These are phyloP conservation scores for Aphyosemion australe DNA, from an alignment of 2,113 vertebrate genomes.

Conservation along the genomic window DNA sequence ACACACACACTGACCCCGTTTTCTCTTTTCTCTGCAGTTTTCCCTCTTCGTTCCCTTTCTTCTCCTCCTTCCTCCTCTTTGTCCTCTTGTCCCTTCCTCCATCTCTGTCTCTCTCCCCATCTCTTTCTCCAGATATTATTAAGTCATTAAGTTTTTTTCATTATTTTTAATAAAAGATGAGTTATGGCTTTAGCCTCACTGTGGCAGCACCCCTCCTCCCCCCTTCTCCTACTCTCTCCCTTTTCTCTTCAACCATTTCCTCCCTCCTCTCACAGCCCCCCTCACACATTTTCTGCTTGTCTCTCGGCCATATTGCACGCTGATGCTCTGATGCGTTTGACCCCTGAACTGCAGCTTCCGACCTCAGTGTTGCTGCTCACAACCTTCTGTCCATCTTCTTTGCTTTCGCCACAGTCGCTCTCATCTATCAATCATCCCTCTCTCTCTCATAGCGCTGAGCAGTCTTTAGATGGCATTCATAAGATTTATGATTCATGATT, in stretches of 20 bases:
- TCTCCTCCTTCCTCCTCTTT: slow-evolving; percentile 31
- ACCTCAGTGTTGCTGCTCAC: slow-evolving; percentile 53
- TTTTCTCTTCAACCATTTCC: slow-evolving; percentile 36
- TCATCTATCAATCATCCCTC: slow-evolving; percentile 71
- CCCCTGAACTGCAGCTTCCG: slow-evolving; percentile 63
- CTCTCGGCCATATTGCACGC: slow-evolving; percentile 63
- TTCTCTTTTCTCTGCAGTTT: slow-evolving; percentile 28
- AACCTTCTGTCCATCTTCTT: slow-evolving; percentile 72
- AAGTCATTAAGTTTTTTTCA: slow-evolving; percentile 81
- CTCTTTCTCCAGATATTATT: slow-evolving; percentile 78
- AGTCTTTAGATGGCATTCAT: slow-evolving; percentile 78
- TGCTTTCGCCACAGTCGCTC: slow-evolving; percentile 55
- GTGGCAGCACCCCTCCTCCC: slow-evolving; percentile 59
- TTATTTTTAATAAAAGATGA: slow-evolving; percentile 83
- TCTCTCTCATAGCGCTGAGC: slow-evolving; percentile 67
- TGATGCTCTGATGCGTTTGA: slow-evolving; percentile 62
- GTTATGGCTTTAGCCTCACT: slow-evolving; percentile 79
- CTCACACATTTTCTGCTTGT: slow-evolving; percentile 29
- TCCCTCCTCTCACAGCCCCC: slow-evolving; percentile 13
- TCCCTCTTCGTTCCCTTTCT: slow-evolving; percentile 34
- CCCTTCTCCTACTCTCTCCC: slow-evolving; percentile 25
- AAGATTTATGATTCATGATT: slow-evolving; percentile 78
- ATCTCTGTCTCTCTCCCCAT: slow-evolving; percentile 63
- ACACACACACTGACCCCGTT: slow-evolving; percentile 52
- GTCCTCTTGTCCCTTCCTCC: slow-evolving; percentile 71